phyloP scores from a whole-genome alignment of 2,113 vertebrate genomes.

The Nibea albiflora region DNA sequence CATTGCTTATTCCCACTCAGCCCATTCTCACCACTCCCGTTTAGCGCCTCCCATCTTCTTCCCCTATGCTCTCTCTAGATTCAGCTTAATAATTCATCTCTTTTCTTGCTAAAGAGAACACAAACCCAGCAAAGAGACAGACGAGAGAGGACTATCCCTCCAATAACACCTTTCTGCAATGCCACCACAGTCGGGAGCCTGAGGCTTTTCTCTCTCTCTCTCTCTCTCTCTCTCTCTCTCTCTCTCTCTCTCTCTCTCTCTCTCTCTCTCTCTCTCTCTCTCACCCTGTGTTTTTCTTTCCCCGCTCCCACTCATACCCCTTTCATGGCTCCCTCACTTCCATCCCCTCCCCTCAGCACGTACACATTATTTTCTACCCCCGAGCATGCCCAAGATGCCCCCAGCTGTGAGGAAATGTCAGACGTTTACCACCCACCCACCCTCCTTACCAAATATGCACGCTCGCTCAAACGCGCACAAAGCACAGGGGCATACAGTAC shows the following conservation, averaged over 20 bases:
- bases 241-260: constrained; percentile 27
- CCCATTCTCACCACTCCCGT: constrained; percentile 42
- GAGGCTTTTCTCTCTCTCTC: constrained; percentile 54
- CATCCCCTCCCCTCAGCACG: constrained; percentile 49
- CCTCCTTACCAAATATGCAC: constrained; percentile 67
- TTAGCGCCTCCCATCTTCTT: constrained; percentile 51
- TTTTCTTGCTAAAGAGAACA: constrained; percentile 70
- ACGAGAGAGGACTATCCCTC: constrained; percentile 53
- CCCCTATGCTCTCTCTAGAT: constrained; percentile 46
- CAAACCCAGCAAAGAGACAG: constrained; percentile 48
- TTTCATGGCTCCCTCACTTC: constrained; percentile 47
- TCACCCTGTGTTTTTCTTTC: not conserved
- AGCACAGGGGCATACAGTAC: constrained; percentile 40
- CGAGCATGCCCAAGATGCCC: constrained; percentile 74
- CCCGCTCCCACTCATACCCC: constrained; percentile 18
- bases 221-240: constrained; percentile 24
- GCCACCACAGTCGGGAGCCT: constrained; percentile 70
- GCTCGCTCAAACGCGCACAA: constrained; percentile 40
- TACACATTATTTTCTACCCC: constrained; percentile 76
- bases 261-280: too few species aligned
- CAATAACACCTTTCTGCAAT: constrained; percentile 65
- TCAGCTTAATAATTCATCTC: constrained; percentile 76
- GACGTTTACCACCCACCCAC: constrained; percentile 75
- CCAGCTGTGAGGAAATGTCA: constrained; percentile 83
- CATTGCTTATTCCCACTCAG: constrained; percentile 36